Conservation (phyloP, 2,888 invertebrate genomes). For the Polyploca ridens region DNA sequence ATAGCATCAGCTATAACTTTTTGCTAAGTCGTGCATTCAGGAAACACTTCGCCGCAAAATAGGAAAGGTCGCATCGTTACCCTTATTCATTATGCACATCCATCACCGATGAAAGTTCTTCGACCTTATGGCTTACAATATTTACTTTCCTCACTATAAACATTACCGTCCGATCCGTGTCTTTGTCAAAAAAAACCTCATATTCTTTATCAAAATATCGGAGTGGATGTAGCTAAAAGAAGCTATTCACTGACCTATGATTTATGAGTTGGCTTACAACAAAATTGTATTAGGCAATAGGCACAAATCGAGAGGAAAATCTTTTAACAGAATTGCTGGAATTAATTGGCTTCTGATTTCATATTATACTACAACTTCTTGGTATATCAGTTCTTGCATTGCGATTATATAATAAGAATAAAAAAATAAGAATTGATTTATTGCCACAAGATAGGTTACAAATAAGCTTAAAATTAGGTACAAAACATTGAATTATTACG, state of each 20-base stretch:
- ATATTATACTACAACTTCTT: background rate
- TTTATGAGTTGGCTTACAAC: constrained; percentile 12
- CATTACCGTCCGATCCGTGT: background rate
- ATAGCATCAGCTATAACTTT: too few relatives aligned
- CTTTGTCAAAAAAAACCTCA: background rate
- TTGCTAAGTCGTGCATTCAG: too few relatives aligned
- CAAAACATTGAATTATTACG: too few relatives aligned
- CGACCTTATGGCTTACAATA: background rate
- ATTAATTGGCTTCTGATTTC: background rate
- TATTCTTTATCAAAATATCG: background rate
- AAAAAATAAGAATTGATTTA: too few relatives aligned
- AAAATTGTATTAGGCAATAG: constrained; percentile 12
- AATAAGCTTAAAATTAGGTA: too few relatives aligned
- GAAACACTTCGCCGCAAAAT: too few relatives aligned
- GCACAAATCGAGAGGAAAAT: constrained; percentile 12
- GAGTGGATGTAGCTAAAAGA: background rate
- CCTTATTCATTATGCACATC: too few relatives aligned
- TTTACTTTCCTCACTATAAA: background rate
- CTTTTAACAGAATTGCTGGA: background rate
- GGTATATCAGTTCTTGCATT: too few relatives aligned
- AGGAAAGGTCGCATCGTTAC: too few relatives aligned
- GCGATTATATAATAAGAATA: too few relatives aligned
- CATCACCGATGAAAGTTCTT: too few relatives aligned
- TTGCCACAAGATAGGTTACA: too few relatives aligned
- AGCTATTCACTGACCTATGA: constrained; percentile 5